phyloP scores from a whole-genome alignment of 2,888 invertebrate genomes.

The Lepidochrysops patricia region DNA sequence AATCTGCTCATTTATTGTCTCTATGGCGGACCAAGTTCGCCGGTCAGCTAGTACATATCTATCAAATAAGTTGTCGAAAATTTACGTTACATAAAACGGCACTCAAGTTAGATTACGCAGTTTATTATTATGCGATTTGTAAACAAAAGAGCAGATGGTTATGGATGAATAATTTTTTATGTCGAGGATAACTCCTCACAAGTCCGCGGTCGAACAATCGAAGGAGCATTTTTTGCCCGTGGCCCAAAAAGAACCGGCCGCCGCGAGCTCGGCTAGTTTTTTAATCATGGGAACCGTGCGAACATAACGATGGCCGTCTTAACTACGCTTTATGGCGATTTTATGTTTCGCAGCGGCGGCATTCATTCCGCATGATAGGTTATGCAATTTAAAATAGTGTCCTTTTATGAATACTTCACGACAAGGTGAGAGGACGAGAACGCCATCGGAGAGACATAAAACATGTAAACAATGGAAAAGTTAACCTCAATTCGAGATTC shows the following conservation, averaged over 20 bases:
- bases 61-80: too few species aligned
- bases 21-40: too few species aligned
- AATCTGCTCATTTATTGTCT: too few species aligned
- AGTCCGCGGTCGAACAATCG: conserved; percentile 21
- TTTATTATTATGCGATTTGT: not conserved
- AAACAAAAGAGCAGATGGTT: not conserved
- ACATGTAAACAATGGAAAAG: conserved; percentile 16
- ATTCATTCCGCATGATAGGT: not conserved
- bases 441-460: not conserved
- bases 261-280: conserved; percentile 31
- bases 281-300: conserved; percentile 19
- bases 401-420: not conserved
- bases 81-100: too few species aligned
- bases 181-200: not conserved
- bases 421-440: not conserved
- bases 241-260: conserved; percentile 56
- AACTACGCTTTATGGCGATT: not conserved
- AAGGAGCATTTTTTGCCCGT: conserved; percentile 47
- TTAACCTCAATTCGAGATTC: conserved; percentile 48
- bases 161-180: not conserved
- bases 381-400: not conserved
- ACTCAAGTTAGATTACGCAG: not conserved
- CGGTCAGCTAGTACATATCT: too few species aligned
- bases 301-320: not conserved
- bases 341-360: not conserved